Conservation (phyloP, 2,797 vertebrate genomes). For the Thaleichthys pacificus region DNA sequence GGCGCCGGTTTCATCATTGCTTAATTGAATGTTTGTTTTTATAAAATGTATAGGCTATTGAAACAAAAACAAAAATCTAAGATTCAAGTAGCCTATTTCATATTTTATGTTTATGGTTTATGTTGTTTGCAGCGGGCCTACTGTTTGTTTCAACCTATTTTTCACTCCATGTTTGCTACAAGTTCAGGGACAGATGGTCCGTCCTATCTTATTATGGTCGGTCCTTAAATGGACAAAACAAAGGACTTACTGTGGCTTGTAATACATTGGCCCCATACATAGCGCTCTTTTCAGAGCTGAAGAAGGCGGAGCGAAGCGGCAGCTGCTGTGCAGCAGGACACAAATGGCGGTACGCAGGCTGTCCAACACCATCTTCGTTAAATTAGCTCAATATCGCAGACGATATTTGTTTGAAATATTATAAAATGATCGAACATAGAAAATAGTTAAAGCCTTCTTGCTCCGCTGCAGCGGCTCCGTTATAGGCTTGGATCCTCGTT, state of each 20-base stretch:
- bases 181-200: not conserved
- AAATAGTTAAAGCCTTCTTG: not conserved
- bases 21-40: not conserved
- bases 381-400: not conserved
- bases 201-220: not conserved
- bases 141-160: too few relatives aligned
- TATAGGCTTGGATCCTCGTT: not conserved
- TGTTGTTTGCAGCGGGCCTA: not conserved
- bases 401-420: not conserved
- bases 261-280: not conserved
- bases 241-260: not conserved
- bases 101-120: not conserved
- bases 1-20: not conserved
- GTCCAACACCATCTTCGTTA: not conserved
- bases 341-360: constrained; percentile 16
- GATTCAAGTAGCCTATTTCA: not conserved
- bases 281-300: not conserved
- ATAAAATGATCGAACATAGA: not conserved
- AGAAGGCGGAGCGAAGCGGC: constrained; percentile 28
- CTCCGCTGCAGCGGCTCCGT: not conserved
- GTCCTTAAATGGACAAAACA: not conserved
- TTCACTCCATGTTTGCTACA: too few relatives aligned
- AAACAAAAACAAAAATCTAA: not conserved
- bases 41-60: not conserved
- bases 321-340: not conserved